phyloP scores from a whole-genome alignment of 2,797 vertebrate genomes.

The Tapirus indicus region DNA sequence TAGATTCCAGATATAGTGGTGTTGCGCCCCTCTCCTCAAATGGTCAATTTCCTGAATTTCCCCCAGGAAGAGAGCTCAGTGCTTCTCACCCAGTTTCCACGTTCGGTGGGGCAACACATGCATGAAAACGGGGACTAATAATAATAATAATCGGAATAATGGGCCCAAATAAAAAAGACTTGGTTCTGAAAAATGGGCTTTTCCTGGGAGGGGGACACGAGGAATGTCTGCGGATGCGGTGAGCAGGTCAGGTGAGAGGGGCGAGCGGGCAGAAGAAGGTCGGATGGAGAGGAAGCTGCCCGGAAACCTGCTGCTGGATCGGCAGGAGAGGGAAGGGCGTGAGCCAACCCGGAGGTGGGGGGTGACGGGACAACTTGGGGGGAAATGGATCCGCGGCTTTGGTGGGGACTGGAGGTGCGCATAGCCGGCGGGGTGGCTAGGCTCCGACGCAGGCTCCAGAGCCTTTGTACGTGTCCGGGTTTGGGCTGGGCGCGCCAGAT shows the following conservation, averaged over 20 bases:
- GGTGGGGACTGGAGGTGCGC: neutral
- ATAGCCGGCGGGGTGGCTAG: neutral
- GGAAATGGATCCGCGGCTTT: neutral
- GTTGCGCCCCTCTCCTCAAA: neutral
- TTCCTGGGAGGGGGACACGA: neutral
- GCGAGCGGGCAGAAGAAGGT: neutral
- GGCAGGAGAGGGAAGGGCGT: neutral
- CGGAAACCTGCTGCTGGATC: neutral
- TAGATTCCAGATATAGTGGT: neutral
- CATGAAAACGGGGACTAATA: neutral
- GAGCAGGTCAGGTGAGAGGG: constrained; percentile 61
- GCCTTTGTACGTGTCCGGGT: neutral
- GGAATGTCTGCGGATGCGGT: neutral
- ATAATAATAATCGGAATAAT: constrained; percentile 19
- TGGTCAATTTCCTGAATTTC: constrained; percentile 20
- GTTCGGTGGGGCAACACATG: constrained; percentile 59
- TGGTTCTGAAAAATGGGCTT: neutral
- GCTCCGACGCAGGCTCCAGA: neutral
- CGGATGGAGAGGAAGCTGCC: neutral
- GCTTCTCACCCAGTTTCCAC: constrained; percentile 7
- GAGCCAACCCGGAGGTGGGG: neutral
- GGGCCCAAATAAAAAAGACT: neutral
- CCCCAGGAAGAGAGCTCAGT: constrained; percentile 27
- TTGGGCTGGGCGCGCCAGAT: neutral
- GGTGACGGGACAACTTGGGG: no score